These are phyloP conservation scores for Drosophila gunungcola DNA, from an alignment of 1,140 invertebrate species.

Conservation along the genomic window DNA sequence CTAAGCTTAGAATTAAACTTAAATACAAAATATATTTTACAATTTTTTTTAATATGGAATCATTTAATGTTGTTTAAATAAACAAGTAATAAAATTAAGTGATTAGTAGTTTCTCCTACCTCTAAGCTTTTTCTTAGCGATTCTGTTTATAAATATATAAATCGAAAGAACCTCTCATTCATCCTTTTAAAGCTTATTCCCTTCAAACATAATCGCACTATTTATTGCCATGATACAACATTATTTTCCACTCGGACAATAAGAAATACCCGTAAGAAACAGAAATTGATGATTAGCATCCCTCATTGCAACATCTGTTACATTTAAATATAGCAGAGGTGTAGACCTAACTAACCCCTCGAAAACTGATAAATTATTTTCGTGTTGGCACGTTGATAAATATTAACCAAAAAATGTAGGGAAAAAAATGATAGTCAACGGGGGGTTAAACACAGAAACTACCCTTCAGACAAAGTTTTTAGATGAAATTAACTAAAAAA, in stretches of 20 bases:
- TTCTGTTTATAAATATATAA: too few relatives aligned
- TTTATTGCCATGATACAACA: conserved; percentile 84
- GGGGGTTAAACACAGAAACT: conserved; percentile 60
- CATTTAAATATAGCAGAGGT: conserved; percentile 71
- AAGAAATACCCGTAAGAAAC: conserved; percentile 42
- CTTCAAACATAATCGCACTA: conserved; percentile 69
- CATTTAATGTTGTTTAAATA: too few relatives aligned
- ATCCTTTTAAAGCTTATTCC: neutral
- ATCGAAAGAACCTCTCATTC: too few relatives aligned
- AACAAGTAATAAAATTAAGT: too few relatives aligned
- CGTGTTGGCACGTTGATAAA: conserved; percentile 51
- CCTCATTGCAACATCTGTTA: conserved; percentile 82
- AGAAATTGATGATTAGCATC: conserved; percentile 73
- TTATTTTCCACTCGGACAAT: conserved; percentile 61
- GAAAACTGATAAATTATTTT: conserved; percentile 49
- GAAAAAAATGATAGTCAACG: conserved; percentile 33
- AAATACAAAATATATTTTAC: too few relatives aligned
- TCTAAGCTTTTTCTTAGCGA: too few relatives aligned
- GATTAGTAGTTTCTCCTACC: too few relatives aligned
- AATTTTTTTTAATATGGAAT: too few relatives aligned
- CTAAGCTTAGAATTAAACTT: too few relatives aligned
- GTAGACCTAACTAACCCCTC: conserved; percentile 27
- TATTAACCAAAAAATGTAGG: conserved; percentile 39
- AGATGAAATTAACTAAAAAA: conserved; percentile 67
- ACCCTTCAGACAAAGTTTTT: conserved; percentile 53